Base-by-base conservation (phyloP, 64 coral and sea anemone genomes). In the Porites australiensis region DNA sequence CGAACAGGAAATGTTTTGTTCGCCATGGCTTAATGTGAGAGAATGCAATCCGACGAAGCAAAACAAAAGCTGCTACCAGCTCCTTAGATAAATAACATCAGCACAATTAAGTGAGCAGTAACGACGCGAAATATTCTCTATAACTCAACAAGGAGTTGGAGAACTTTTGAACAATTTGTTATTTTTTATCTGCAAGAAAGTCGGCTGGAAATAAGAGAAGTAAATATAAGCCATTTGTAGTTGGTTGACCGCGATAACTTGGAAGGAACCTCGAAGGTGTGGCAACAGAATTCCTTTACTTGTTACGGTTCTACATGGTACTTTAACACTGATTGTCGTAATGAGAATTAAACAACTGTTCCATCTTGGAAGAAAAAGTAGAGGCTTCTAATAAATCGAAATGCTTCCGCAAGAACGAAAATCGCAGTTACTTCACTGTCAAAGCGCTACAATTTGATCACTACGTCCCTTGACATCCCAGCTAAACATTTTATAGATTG, bases 101-200 rank as follows among this genome's bases (percentile, higher is more conserved):
- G 62, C 81, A 84, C 81, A 84, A 69, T 84, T 67, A 84, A 84
- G 62, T 84, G 81, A 84, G 81, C 63, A 84, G 52, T 69, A 68
- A 84, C 46, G 5, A 69, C 14, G 19, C 19, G 54, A 68, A 84
- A 84, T 67, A n/a, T 19, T 44, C 61, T 13, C 47, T 18, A 48
- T 50, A 1, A 68, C 8, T 75, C 59, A 64, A 4, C 19, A 18
- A 63, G 79, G 79, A 64, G 43, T 64, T 18, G 8, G 43, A 15
- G 6, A 8, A 22, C 52, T 23, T 8, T 16, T 12, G 46, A 48
- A 51, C 11, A 47, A 22, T 21, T 84, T 46, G 3, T 18, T 21
- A 4, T 1, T 9, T 52, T 43, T 5, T 6, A 61, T 57, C 13
- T 12, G 4, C 5, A 4, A 57, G 54, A 12, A 57, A 57, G 7